phyloP scores from a whole-genome alignment of 1,140 invertebrate genomes.

The Portunus trituberculatus region DNA sequence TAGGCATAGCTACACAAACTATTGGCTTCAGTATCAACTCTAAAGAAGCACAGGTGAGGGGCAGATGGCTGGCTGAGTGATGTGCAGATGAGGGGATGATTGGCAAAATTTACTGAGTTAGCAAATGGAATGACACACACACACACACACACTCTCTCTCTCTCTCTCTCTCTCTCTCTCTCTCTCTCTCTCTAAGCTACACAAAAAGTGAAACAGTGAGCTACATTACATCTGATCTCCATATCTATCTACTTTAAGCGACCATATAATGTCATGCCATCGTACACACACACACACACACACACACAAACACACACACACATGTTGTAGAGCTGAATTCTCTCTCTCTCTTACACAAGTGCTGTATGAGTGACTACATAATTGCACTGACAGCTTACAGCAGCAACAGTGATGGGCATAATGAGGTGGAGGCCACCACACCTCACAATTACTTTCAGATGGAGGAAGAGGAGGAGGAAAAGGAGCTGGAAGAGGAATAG shows the following conservation, averaged over 20 bases:
- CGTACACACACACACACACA: neutral
- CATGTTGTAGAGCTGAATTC: no score
- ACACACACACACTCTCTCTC: neutral
- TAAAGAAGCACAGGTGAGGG: slow-evolving; percentile 2
- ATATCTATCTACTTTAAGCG: no score
- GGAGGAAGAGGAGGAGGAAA: neutral
- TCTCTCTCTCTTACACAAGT: neutral
- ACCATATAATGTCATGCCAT: no score
- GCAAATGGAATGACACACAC: neutral
- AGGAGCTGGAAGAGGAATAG: neutral
- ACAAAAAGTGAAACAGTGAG: no score
- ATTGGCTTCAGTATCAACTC: neutral
- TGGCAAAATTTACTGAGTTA: neutral
- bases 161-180: neutral
- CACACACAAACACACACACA: neutral
- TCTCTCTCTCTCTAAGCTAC: neutral
- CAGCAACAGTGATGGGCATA: neutral
- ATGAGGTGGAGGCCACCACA: neutral
- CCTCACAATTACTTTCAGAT: neutral
- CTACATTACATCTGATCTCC: no score
- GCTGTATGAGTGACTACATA: neutral
- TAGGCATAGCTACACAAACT: neutral
- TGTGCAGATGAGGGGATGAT: neutral
- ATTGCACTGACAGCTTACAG: slow-evolving; percentile 9
- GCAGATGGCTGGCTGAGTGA: neutral